phyloP scores from a whole-genome alignment of 53 echinoderm and acorn worm species.

The Glandiceps talaboti region DNA sequence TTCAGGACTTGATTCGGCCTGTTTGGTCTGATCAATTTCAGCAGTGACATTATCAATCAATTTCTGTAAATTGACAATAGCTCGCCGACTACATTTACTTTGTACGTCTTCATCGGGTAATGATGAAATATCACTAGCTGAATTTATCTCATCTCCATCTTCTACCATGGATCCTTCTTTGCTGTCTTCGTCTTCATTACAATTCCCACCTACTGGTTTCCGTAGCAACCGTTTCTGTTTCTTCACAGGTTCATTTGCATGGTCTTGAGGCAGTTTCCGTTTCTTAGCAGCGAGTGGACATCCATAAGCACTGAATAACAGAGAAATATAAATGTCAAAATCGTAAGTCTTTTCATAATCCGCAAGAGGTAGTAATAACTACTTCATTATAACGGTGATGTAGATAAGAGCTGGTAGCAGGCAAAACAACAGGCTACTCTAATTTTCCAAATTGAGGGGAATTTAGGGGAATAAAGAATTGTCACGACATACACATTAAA shows the following conservation, averaged over 20 bases:
- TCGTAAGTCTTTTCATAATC: too few species aligned
- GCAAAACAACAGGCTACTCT: too few species aligned
- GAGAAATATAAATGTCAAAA: too few species aligned
- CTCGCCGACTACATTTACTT: slow-evolving; percentile 87
- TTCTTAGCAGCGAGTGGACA: slow-evolving; percentile 53
- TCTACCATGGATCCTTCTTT: background rate
- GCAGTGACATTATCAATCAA: slow-evolving; percentile 96
- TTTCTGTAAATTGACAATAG: slow-evolving; percentile 89
- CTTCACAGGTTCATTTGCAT: slow-evolving; percentile 18
- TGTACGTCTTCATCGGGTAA: slow-evolving; percentile 88
- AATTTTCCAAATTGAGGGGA: too few species aligned
- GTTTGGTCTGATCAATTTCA: slow-evolving; percentile 79
- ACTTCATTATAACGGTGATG: too few species aligned
- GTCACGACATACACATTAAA: too few species aligned
- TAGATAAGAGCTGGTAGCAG: too few species aligned
- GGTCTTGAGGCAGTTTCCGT: slow-evolving; percentile 18
- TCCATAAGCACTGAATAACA: slow-evolving; percentile 20
- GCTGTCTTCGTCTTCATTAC: background rate
- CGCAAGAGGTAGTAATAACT: too few species aligned
- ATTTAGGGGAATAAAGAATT: too few species aligned
- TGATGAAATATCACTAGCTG: slow-evolving; percentile 11
- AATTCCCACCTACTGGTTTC: background rate
- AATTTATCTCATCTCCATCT: background rate
- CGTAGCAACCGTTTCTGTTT: slow-evolving; percentile 8
- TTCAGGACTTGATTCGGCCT: slow-evolving; percentile 5